Conservation (phyloP, 2,797 vertebrate genomes). For the Xenentodon cancila region DNA sequence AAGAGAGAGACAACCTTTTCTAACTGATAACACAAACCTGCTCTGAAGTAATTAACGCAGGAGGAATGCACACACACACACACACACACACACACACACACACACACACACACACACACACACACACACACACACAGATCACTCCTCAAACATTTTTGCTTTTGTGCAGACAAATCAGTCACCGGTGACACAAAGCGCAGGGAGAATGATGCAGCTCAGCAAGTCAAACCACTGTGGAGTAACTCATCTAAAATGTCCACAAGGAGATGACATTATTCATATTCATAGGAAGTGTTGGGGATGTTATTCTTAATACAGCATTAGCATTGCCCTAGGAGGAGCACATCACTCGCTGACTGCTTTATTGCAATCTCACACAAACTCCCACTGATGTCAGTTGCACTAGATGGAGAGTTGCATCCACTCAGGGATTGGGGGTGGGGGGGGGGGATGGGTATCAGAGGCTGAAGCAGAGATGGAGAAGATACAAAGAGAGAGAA, state of each 20-base stretch:
- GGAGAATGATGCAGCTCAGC: conserved; percentile 62
- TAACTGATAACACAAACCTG: no score
- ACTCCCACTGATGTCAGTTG: conserved; percentile 71
- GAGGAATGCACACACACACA: no score
- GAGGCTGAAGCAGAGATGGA: conserved; percentile 49
- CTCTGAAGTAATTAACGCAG: no score
- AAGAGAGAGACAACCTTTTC: no score
- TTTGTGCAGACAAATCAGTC: conserved; percentile 36
- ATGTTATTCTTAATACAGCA: conserved; percentile 83
- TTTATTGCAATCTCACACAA: conserved; percentile 75
- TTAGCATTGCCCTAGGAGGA: conserved; percentile 81
- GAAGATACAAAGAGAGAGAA: conserved; percentile 35
- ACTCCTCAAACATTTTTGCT: conserved; percentile 1
- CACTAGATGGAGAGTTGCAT: conserved; percentile 73
- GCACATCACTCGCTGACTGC: conserved; percentile 73
- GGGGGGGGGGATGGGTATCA: conserved; percentile 1
- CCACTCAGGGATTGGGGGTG: conserved; percentile 31
- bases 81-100: not conserved
- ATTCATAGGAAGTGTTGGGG: conserved; percentile 79
- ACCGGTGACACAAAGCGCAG: conserved; percentile 40
- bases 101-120: not conserved
- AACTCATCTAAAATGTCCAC: conserved; percentile 78
- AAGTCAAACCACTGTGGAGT: conserved; percentile 68
- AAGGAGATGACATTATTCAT: conserved; percentile 76
- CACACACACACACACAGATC: not conserved